phyloP scores from a whole-genome alignment of 2,888 invertebrate species.

The Drosophila robusta region DNA sequence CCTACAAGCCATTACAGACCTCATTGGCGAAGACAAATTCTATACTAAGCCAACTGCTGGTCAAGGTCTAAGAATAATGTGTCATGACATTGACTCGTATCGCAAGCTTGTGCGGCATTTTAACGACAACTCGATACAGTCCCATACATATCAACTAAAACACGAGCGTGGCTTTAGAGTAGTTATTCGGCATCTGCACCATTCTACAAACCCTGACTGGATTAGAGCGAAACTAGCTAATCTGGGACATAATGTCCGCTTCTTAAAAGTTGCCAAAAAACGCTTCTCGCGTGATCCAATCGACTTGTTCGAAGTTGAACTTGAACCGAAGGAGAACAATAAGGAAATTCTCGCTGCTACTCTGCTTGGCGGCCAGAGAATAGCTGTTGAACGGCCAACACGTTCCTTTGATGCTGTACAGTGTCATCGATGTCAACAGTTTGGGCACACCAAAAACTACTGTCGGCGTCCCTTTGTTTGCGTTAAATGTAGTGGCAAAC shows the following conservation, averaged over 20 bases:
- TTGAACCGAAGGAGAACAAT: not conserved
- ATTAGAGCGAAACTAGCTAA: not conserved
- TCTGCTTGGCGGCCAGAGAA: not conserved
- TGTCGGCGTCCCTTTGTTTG: not conserved
- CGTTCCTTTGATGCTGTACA: not conserved
- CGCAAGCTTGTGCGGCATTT: not conserved
- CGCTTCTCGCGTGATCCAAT: not conserved
- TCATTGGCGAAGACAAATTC: no score
- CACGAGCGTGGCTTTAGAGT: not conserved
- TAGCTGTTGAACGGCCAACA: not conserved
- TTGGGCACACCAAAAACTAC: constrained; percentile 1
- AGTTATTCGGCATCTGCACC: not conserved
- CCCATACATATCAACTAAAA: not conserved
- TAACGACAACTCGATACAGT: not conserved
- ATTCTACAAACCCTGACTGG: not conserved
- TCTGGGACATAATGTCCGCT: not conserved
- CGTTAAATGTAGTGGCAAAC: not conserved
- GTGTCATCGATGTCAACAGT: not conserved
- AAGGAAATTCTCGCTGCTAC: not conserved
- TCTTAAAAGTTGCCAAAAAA: not conserved
- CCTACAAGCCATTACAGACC: no score
- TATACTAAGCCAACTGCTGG: no score
- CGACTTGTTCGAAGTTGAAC: not conserved
- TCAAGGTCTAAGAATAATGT: not conserved
- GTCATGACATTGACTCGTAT: not conserved